phyloP scores from a whole-genome alignment of 2,888 invertebrate genomes.

The Nematopogon swammerdamellus region DNA sequence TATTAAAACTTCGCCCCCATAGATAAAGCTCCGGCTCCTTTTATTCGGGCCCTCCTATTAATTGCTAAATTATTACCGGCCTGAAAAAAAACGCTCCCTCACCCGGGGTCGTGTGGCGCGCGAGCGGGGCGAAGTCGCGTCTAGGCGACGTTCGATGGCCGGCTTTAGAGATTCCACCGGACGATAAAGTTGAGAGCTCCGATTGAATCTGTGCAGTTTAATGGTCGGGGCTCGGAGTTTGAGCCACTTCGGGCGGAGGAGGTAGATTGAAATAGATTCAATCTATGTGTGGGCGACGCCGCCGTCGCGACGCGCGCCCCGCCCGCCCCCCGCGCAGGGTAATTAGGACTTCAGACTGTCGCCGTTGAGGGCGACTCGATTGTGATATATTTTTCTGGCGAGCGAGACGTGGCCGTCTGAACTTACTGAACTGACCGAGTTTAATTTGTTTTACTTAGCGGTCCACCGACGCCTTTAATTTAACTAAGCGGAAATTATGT shows the following conservation, averaged over 20 bases:
- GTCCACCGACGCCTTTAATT: too few species aligned
- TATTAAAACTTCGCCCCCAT: neutral
- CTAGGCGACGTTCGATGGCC: neutral
- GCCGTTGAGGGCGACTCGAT: too few species aligned
- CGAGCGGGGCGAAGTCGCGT: neutral
- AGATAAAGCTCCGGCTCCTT: neutral
- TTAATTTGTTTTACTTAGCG: too few species aligned
- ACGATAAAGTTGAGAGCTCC: neutral
- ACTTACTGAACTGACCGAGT: too few species aligned
- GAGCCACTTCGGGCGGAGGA: neutral
- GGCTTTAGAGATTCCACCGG: neutral
- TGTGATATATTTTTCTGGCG: too few species aligned
- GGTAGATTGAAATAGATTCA: neutral
- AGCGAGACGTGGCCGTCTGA: too few species aligned
- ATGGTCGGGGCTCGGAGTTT: neutral
- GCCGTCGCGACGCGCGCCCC: neutral
- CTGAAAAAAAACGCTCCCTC: neutral
- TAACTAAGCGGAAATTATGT: too few species aligned
- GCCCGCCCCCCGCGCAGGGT: neutral
- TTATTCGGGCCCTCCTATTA: neutral
- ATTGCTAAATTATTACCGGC: neutral
- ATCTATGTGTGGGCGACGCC: neutral
- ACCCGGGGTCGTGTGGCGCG: neutral
- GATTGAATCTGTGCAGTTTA: neutral
- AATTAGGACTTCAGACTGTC: too few species aligned